Percentiles rank a stretch among this genome's conserved stretches.
Evolutionary conservation across 2,113 vertebrate genomes (phyloP).

Genomic region (Poecilia latipinna): DNA sequence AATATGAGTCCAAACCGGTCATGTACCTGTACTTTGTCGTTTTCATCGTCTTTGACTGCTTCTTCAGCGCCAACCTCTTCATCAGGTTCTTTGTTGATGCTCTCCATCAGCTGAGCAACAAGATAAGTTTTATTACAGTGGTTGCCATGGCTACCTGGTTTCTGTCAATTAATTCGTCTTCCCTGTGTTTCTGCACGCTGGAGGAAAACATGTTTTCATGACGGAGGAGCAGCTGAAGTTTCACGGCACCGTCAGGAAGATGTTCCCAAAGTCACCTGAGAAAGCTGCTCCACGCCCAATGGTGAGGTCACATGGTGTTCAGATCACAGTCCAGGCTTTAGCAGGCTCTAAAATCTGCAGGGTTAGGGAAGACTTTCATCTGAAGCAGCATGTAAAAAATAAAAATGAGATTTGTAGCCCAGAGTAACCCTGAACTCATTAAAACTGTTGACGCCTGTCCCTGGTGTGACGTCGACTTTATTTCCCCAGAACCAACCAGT

Average conservation of each 20-base stretch:
- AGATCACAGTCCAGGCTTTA: background rate
- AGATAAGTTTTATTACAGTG: constrained; percentile 28
- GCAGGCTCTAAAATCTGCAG: no score
- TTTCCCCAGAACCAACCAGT: background rate
- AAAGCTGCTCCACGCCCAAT: constrained; percentile 18
- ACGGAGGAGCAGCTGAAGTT: constrained; percentile 91
- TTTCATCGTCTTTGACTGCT: constrained; percentile 48
- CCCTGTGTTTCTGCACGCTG: constrained; percentile 77
- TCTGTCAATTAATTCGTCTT: background rate
- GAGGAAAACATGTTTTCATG: constrained; percentile 91
- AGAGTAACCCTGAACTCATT: no score
- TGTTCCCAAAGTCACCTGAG: constrained; percentile 55
- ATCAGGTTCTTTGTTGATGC: constrained; percentile 44
- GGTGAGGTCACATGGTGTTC: constrained; percentile 15
- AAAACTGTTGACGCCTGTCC: no score
- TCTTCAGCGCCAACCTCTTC: constrained; percentile 54
- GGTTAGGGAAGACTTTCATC: no score
- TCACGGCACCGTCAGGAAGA: constrained; percentile 87
- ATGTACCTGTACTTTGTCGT: constrained; percentile 38
- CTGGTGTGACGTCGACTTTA: no score
- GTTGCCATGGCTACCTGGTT: background rate
- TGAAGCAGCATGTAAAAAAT: no score
- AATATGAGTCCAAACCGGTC: background rate
- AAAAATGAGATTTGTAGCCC: no score
- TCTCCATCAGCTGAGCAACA: constrained; percentile 16